A percentile compares a stretch with the other conserved stretches of the same genome.
phyloP scores from a whole-genome alignment of 2,888 invertebrate species.

The Caenorhabditis zanzibari region DNA sequence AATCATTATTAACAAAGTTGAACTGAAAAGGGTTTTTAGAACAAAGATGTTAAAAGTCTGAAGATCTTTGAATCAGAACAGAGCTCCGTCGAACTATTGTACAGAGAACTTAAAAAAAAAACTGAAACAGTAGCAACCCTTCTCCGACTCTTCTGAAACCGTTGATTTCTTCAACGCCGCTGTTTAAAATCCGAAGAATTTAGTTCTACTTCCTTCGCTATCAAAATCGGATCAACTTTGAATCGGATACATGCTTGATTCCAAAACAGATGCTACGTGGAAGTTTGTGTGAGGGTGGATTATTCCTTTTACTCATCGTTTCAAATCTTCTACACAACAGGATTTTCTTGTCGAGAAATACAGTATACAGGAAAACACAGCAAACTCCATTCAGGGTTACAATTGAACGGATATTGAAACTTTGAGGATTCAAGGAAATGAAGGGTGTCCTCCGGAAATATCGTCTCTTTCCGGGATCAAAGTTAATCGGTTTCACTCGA shows the following conservation, averaged over 20 bases:
- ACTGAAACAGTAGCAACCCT: no score
- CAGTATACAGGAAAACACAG: conserved; percentile 5
- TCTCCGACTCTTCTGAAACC: no score
- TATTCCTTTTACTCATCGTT: conserved; percentile 42
- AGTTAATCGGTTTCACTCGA: background rate
- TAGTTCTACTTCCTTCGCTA: conserved; percentile 9
- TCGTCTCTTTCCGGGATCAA: conserved; percentile 16
- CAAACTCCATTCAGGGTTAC: conserved; percentile 8
- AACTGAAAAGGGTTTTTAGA: background rate
- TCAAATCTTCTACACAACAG: conserved; percentile 6
- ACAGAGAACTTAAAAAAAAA: no score
- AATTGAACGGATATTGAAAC: conserved; percentile 16
- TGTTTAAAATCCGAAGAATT: background rate
- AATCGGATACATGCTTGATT: background rate
- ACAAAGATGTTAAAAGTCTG: background rate
- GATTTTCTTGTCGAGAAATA: conserved; percentile 1
- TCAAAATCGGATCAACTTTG: conserved; percentile 26
- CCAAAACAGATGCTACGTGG: conserved; percentile 45
- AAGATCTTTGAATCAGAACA: background rate
- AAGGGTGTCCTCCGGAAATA: conserved; percentile 17
- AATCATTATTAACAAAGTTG: background rate
- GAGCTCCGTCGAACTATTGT: no score
- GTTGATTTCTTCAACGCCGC: background rate
- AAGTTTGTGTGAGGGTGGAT: conserved; percentile 46
- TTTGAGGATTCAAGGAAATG: background rate